These are phyloP conservation scores for Asteroscopus sphinx DNA, from an alignment of 2,888 invertebrate genomes.

Conservation along the genomic window DNA sequence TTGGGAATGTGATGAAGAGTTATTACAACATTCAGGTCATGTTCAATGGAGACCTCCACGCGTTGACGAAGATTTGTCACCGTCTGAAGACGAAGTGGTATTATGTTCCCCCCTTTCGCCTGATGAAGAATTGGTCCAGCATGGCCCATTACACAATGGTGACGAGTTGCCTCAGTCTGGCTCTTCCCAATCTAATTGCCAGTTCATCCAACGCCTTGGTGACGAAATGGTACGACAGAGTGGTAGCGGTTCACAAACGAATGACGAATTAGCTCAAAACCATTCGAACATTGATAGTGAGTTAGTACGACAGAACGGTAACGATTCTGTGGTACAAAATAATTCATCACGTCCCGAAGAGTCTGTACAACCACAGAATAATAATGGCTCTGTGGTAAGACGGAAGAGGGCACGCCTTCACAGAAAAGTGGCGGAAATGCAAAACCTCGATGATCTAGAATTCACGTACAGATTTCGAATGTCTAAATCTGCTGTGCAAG, in stretches of 20 bases:
- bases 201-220: no score
- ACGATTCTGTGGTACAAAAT: neutral
- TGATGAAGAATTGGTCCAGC: no score
- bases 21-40: neutral
- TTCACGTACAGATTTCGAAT: constrained; percentile 8
- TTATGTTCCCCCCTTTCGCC: no score
- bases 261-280: no score
- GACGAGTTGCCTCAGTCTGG: no score
- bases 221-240: no score
- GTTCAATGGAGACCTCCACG: neutral
- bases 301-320: neutral
- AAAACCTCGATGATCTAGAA: constrained; percentile 1
- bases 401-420: neutral
- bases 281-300: neutral
- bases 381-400: neutral
- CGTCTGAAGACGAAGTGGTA: no score
- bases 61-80: neutral
- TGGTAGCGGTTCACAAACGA: no score
- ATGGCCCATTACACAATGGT: no score
- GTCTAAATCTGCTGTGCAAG: constrained; percentile 9
- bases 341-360: neutral
- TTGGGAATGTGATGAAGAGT: constrained; percentile 3
- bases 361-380: neutral
- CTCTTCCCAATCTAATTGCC: no score
- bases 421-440: constrained; percentile 1